Conservation (phyloP, 2,113 vertebrate species). For the Myanophis thanlyinensis region DNA sequence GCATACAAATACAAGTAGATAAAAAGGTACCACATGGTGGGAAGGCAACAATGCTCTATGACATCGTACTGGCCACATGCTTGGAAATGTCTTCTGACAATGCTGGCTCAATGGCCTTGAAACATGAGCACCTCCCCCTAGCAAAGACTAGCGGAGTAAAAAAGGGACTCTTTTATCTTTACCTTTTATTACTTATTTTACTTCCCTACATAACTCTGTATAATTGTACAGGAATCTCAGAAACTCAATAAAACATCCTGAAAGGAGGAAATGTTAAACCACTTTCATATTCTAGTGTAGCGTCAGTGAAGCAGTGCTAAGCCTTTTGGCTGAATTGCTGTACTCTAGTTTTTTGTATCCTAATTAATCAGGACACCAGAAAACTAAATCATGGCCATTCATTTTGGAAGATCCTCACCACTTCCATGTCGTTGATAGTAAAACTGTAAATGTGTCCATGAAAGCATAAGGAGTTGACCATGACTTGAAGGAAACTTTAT, state of each 20-base stretch:
- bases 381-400: background rate
- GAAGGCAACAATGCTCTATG: too few relatives aligned
- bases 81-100: too few relatives aligned
- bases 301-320: background rate
- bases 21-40: too few relatives aligned
- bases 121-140: too few relatives aligned
- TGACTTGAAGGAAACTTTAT: background rate
- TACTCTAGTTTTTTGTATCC: background rate
- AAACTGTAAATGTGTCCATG: background rate
- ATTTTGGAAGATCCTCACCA: background rate
- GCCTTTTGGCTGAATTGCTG: background rate
- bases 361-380: background rate
- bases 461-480: background rate
- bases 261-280: background rate
- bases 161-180: too few relatives aligned
- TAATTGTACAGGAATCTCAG: background rate
- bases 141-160: too few relatives aligned
- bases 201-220: background rate
- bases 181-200: background rate
- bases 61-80: too few relatives aligned
- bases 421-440: background rate
- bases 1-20: too few relatives aligned
- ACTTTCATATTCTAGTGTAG: background rate
- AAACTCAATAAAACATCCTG: background rate
- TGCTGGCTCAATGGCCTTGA: too few relatives aligned